A percentile compares a stretch with the other conserved stretches of the same genome.
These are phyloP conservation scores for Agriopis marginaria DNA, from an alignment of 2,888 invertebrate species.

Conservation along the genomic window DNA sequence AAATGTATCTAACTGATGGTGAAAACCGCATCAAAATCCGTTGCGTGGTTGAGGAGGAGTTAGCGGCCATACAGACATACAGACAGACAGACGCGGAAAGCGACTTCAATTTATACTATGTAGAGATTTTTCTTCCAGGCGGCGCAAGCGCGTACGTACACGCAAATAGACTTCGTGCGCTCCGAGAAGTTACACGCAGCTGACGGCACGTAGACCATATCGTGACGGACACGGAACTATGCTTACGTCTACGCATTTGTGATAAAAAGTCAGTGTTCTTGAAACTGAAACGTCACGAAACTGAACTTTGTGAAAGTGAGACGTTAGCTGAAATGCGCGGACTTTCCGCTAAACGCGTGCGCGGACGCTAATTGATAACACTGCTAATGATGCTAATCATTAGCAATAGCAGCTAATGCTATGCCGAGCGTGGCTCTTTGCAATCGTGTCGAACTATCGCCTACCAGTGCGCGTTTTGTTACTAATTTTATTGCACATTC, in stretches of 20 bases:
- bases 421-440: slow-evolving; percentile 7
- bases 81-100: too few relatives aligned
- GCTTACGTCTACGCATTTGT: not conserved
- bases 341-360: slow-evolving; percentile 5
- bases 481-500: slow-evolving; percentile 61
- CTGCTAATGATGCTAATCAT: not conserved
- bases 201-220: slow-evolving; percentile 52
- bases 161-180: slow-evolving; percentile 93
- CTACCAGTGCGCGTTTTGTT: slow-evolving; percentile 56
- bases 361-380: not conserved
- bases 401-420: slow-evolving; percentile 2
- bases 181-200: slow-evolving; percentile 78
- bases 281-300: not conserved
- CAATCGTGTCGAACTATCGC: slow-evolving; percentile 7
- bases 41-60: too few relatives aligned
- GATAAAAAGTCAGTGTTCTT: not conserved
- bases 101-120: too few relatives aligned
- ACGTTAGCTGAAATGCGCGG: not conserved
- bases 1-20: too few relatives aligned
- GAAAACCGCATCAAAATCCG: too few relatives aligned
- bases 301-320: not conserved
- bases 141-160: slow-evolving; percentile 88
- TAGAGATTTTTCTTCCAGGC: slow-evolving; percentile 49
- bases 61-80: too few relatives aligned
- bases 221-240: not conserved